Percentiles rank a stretch among this genome's conserved stretches.
These are phyloP conservation scores for Micromys minutus DNA, from an alignment of 2,113 vertebrate species.

Conservation along the genomic window DNA sequence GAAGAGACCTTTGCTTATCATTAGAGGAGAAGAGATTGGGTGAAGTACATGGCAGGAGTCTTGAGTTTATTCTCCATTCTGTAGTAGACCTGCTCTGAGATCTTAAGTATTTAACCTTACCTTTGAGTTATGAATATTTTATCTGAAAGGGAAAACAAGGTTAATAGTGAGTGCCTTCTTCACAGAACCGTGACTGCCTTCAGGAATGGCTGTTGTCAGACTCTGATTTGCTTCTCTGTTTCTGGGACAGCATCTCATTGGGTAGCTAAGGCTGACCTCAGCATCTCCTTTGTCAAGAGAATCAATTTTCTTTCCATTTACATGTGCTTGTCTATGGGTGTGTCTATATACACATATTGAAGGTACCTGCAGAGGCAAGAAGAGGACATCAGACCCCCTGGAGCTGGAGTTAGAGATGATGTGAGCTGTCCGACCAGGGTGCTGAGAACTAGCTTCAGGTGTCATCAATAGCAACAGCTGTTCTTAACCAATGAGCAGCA, in stretches of 20 bases:
- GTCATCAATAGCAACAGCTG: not conserved
- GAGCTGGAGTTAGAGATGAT: not conserved
- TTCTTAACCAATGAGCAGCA: not conserved
- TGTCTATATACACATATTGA: no score
- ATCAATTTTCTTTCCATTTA: not conserved
- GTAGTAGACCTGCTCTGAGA: not conserved
- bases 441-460: not conserved
- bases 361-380: not conserved
- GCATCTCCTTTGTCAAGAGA: not conserved
- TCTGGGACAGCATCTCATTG: not conserved
- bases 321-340: not conserved
- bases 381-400: not conserved
- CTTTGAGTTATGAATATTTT: conserved; percentile 8
- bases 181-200: not conserved
- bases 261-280: not conserved
- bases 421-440: not conserved
- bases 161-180: not conserved
- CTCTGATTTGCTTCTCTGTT: not conserved
- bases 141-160: not conserved
- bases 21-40: not conserved
- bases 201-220: not conserved
- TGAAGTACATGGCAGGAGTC: not conserved
- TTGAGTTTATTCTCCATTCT: not conserved
- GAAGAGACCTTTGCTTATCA: not conserved
- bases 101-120: not conserved